A percentile compares a stretch with the other conserved stretches of the same genome.
phyloP scores from a whole-genome alignment of 2,888 invertebrate species.

The Asteroscopus sphinx region DNA sequence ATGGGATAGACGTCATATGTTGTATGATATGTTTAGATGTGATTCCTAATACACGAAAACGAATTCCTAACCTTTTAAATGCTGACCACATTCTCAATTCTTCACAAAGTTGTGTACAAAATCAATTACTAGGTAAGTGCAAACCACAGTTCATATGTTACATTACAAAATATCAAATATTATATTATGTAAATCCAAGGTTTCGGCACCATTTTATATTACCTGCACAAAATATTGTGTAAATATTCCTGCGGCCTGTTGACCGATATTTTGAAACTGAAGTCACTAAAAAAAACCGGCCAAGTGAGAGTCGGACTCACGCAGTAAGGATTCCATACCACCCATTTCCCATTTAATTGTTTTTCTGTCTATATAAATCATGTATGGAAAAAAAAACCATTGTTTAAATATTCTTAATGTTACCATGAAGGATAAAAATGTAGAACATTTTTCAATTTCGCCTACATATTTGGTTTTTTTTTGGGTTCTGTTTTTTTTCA shows the following conservation, averaged over 20 bases:
- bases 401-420: too few relatives aligned
- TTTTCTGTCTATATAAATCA: too few relatives aligned
- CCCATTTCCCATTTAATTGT: too few relatives aligned
- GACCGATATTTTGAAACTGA: conserved; percentile 5
- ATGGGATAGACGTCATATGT: too few relatives aligned
- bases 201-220: conserved; percentile 32
- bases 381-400: too few relatives aligned
- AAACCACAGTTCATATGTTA: conserved; percentile 39
- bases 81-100: conserved; percentile 8
- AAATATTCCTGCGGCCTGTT: not conserved
- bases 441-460: too few relatives aligned
- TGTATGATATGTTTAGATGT: too few relatives aligned
- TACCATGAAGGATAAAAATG: too few relatives aligned
- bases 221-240: conserved; percentile 47
- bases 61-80: not conserved
- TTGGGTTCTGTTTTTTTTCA: too few relatives aligned
- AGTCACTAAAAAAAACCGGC: not conserved
- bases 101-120: conserved; percentile 48
- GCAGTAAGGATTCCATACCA: too few relatives aligned
- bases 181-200: conserved; percentile 54
- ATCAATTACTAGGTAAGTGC: conserved; percentile 56
- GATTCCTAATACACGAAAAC: not conserved
- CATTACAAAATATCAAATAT: conserved; percentile 61
- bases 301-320: too few relatives aligned
- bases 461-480: too few relatives aligned